phyloP scores from a whole-genome alignment of 2,888 invertebrate species.

The Scaptomyza reducta region DNA sequence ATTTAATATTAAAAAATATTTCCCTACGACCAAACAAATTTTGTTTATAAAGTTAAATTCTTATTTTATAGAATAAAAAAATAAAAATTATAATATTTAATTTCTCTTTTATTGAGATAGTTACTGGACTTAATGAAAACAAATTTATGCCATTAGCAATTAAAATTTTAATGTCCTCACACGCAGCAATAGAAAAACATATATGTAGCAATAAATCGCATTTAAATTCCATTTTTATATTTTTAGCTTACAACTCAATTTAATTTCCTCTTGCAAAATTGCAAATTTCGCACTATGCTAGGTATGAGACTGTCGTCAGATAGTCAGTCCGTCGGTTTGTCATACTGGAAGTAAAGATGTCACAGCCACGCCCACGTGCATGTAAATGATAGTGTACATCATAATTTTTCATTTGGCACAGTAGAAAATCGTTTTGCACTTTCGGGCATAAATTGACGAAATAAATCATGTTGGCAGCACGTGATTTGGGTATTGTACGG shows the following conservation, averaged over 20 bases:
- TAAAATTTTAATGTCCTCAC: slow-evolving; percentile 1
- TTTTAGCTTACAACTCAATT: slow-evolving; percentile 73
- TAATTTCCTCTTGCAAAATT: slow-evolving; percentile 71
- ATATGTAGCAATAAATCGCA: slow-evolving; percentile 25
- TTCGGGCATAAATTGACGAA: slow-evolving; percentile 71
- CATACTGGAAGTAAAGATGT: slow-evolving; percentile 22
- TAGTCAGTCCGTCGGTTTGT: neutral
- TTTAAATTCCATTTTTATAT: slow-evolving; percentile 46
- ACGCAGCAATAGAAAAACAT: neutral
- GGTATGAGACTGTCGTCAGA: slow-evolving; percentile 5
- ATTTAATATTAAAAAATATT: no score
- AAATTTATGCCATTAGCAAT: slow-evolving; percentile 23
- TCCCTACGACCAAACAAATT: no score
- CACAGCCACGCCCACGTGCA: slow-evolving; percentile 39
- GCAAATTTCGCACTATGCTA: slow-evolving; percentile 43
- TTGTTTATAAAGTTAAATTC: no score
- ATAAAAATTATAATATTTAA: no score
- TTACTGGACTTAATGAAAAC: slow-evolving; percentile 8
- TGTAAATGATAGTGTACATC: slow-evolving; percentile 52
- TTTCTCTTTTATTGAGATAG: no score
- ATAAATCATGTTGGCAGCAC: slow-evolving; percentile 79
- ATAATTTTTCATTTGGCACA: slow-evolving; percentile 65
- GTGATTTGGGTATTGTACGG: slow-evolving; percentile 54
- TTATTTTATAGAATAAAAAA: no score
- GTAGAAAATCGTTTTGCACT: slow-evolving; percentile 61